A percentile compares a stretch with the other conserved stretches of the same genome.
phyloP scores from a whole-genome alignment of 2,888 invertebrate species.

The Nymphalis polychloros region DNA sequence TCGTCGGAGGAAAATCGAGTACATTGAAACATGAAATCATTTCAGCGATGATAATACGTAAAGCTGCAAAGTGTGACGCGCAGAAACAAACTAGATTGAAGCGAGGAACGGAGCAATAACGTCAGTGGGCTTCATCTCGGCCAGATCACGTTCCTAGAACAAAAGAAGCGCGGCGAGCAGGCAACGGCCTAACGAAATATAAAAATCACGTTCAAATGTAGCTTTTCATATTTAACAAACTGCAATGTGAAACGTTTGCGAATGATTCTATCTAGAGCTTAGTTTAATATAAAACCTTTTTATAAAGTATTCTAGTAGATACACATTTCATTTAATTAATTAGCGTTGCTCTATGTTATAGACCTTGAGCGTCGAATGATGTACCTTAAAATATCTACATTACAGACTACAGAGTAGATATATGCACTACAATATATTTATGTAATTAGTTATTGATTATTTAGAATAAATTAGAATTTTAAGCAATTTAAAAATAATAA shows the following conservation, averaged over 20 bases:
- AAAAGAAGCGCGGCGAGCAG: slow-evolving; percentile 70
- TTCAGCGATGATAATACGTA: slow-evolving; percentile 59
- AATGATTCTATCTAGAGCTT: slow-evolving; percentile 45
- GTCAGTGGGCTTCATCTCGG: slow-evolving; percentile 72
- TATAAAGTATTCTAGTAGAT: slow-evolving; percentile 20
- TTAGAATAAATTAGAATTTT: background rate
- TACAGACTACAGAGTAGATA: background rate
- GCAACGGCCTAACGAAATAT: slow-evolving; percentile 62
- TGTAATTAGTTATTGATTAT: background rate
- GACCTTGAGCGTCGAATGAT: slow-evolving; percentile 3
- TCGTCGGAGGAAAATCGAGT: slow-evolving; percentile 47
- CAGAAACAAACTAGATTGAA: slow-evolving; percentile 69
- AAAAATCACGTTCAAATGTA: slow-evolving; percentile 68
- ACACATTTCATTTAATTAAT: slow-evolving; percentile 25
- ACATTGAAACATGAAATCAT: slow-evolving; percentile 56
- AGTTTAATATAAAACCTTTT: slow-evolving; percentile 24
- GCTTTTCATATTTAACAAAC: slow-evolving; percentile 74
- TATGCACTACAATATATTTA: background rate
- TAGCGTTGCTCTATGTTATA: slow-evolving; percentile 1
- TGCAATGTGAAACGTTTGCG: slow-evolving; percentile 56
- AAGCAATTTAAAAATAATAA: background rate
- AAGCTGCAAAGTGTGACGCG: slow-evolving; percentile 62
- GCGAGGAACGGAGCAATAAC: slow-evolving; percentile 68
- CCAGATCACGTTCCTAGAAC: slow-evolving; percentile 77
- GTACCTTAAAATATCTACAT: background rate